phyloP scores from a whole-genome alignment of 2,888 invertebrate species.

The Agrotis puta region DNA sequence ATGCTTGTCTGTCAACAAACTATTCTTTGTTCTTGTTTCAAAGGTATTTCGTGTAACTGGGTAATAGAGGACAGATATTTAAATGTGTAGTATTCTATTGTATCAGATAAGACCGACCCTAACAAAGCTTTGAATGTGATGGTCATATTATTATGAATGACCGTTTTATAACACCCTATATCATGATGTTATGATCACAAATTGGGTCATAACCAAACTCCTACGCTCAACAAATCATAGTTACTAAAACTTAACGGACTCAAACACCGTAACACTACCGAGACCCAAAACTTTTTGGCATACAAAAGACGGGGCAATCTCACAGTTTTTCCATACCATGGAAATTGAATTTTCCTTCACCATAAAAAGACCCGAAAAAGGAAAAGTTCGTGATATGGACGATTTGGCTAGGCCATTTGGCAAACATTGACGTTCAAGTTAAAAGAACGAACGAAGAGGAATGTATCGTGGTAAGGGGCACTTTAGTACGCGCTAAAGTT shows the following conservation, averaged over 20 bases:
- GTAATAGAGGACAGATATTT: background rate
- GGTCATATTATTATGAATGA: background rate
- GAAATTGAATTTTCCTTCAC: constrained; percentile 76
- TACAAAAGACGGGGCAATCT: constrained; percentile 55
- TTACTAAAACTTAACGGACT: constrained; percentile 22
- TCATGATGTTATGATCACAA: background rate
- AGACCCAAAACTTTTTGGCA: constrained; percentile 41
- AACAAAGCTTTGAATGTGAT: background rate
- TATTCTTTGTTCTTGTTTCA: too few species aligned
- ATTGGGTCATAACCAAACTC: constrained; percentile 9
- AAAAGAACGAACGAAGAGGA: constrained; percentile 64
- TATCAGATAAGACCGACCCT: background rate
- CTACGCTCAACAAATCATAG: constrained; percentile 22
- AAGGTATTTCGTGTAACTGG: background rate
- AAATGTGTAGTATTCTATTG: background rate
- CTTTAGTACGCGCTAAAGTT: constrained; percentile 71
- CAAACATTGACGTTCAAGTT: constrained; percentile 75
- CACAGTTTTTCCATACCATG: constrained; percentile 73
- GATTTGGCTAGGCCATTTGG: constrained; percentile 80
- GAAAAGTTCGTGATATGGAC: constrained; percentile 78
- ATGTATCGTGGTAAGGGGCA: constrained; percentile 71
- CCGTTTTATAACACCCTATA: background rate
- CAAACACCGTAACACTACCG: constrained; percentile 20
- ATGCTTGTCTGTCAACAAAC: too few species aligned
- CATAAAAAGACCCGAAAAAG: constrained; percentile 72